A percentile compares a stretch with the other conserved stretches of the same genome.
Evolutionary conservation across 2,113 vertebrate species (phyloP).

Genomic region (Hypomesus transpacificus): DNA sequence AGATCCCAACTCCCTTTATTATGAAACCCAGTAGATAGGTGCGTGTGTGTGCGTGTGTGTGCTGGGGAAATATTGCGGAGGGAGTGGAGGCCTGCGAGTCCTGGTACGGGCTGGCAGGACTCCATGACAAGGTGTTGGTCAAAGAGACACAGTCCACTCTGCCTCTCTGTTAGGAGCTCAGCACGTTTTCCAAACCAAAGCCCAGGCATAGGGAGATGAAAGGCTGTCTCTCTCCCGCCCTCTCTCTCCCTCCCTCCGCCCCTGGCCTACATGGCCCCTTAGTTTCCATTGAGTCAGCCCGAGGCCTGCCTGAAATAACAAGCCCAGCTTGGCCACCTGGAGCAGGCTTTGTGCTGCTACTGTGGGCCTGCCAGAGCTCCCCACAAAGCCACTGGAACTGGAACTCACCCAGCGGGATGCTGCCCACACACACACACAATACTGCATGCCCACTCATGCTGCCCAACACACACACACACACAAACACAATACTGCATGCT

Average conservation of each 20-base stretch:
- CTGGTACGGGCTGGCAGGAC: constrained; percentile 22
- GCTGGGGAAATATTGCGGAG: not conserved
- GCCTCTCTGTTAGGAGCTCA: not conserved
- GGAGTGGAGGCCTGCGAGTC: constrained; percentile 6
- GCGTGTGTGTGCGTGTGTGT: no score
- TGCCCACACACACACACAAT: not conserved
- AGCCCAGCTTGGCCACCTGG: not conserved
- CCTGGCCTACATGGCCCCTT: constrained; percentile 6
- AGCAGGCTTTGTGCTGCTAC: not conserved
- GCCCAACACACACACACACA: constrained; percentile 1
- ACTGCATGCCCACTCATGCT: not conserved
- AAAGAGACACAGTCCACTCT: constrained; percentile 26
- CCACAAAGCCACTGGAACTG: not conserved
- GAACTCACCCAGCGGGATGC: not conserved
- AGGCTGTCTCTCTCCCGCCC: not conserved
- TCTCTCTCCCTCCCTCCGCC: no score
- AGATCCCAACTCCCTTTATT: no score
- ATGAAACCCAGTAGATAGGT: no score
- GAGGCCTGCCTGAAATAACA: constrained; percentile 13
- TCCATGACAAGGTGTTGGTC: constrained; percentile 41
- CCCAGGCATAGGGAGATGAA: constrained; percentile 18
- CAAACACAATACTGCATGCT: not conserved
- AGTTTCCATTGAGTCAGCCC: constrained; percentile 30
- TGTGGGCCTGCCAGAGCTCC: constrained; percentile 3
- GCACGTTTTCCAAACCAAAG: constrained; percentile 5